Evolutionary conservation across 2,113 vertebrate genomes (phyloP).

Genomic region (Vombatus ursinus): DNA sequence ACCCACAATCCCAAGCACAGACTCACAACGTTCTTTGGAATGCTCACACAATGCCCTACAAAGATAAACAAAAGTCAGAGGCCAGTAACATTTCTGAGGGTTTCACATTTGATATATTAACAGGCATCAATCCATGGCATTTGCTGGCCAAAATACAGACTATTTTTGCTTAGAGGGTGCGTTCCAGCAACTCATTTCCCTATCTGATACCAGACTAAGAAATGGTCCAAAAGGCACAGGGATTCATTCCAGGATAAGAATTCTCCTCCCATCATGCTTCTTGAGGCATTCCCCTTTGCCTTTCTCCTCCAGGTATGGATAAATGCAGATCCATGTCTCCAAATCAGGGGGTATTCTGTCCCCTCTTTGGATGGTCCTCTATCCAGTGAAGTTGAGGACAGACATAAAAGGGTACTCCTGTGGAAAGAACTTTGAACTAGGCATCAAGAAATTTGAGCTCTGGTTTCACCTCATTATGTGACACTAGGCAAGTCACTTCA

Average conservation of each 20-base stretch:
- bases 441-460: background rate
- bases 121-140: background rate
- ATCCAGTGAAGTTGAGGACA: background rate
- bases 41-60: conserved; percentile 90
- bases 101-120: background rate
- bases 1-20: conserved; percentile 95
- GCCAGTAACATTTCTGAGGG: background rate
- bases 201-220: background rate
- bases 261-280: background rate
- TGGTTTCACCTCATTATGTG: background rate
- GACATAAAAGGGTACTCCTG: background rate
- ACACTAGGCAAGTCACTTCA: background rate
- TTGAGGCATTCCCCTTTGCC: background rate
- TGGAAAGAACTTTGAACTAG: background rate
- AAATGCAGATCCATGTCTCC: background rate
- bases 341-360: background rate
- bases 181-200: background rate
- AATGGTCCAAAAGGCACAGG: background rate
- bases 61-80: conserved; percentile 29
- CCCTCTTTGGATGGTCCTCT: background rate
- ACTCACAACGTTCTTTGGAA: conserved; percentile 94
- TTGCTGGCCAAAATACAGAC: background rate
- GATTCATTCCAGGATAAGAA: background rate
- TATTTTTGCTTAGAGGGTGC: background rate
- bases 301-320: background rate